These are phyloP conservation scores for Torymus texanus DNA, from an alignment of 2,888 invertebrate species.

Conservation along the genomic window DNA sequence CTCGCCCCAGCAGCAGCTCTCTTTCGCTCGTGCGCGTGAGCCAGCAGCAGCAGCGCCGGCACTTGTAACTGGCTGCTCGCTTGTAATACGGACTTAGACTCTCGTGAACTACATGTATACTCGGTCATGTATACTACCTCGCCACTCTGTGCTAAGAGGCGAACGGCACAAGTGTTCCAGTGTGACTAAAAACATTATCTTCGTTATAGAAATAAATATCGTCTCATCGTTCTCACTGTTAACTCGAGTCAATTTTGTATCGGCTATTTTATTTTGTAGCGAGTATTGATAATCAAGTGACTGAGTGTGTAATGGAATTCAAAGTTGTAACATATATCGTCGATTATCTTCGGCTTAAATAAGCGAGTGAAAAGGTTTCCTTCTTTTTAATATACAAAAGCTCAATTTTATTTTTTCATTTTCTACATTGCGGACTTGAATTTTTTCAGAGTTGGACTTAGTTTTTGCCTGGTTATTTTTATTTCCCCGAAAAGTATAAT, in stretches of 20 bases:
- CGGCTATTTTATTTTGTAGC: no score
- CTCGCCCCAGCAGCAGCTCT: constrained; percentile 49
- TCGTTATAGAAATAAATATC: no score
- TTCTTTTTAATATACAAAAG: no score
- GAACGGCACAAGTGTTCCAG: background rate
- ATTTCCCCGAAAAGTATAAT: no score
- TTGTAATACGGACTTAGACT: no score
- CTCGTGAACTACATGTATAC: background rate
- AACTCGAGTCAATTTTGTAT: background rate
- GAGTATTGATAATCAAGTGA: constrained; percentile 5
- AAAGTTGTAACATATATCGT: background rate
- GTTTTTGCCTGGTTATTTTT: no score
- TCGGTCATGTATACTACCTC: background rate
- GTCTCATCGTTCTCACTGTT: background rate
- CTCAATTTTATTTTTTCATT: no score
- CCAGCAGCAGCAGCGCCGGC: background rate
- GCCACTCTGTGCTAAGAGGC: background rate
- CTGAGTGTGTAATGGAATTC: background rate
- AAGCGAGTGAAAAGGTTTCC: no score
- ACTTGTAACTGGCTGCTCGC: background rate
- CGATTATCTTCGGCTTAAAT: background rate
- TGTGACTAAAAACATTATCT: background rate
- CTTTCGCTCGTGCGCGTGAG: constrained; percentile 54
- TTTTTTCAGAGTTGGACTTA: no score
- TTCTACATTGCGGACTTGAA: no score